Evolutionary conservation across 1,140 invertebrate genomes (phyloP).

Genomic region (Papilio polytes): DNA sequence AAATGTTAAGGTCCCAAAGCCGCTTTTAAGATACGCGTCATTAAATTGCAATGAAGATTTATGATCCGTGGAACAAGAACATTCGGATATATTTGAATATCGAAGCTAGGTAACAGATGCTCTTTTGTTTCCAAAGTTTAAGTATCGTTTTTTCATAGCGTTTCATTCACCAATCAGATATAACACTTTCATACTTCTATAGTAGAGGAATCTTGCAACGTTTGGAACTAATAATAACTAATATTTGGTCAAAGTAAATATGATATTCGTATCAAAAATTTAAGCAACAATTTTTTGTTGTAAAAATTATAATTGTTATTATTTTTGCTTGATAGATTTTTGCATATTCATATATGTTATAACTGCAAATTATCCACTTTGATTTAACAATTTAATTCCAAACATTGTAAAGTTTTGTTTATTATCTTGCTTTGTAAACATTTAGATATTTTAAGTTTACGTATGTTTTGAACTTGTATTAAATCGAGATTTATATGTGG

Average conservation of each 20-base stretch:
- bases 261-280: not conserved
- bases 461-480: not conserved
- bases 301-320: not conserved
- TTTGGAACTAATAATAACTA: not conserved
- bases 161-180: not conserved
- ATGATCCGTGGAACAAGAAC: constrained; percentile 19
- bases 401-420: constrained; percentile 7
- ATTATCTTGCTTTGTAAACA: not conserved
- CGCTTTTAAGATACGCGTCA: constrained; percentile 14
- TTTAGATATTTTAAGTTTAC: no score
- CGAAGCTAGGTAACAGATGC: not conserved
- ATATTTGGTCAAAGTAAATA: not conserved
- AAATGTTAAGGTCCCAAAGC: constrained; percentile 23
- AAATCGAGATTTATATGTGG: no score
- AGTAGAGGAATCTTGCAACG: not conserved
- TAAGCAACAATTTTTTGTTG: not conserved
- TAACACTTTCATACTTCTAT: not conserved
- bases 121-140: not conserved
- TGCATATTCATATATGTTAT: not conserved
- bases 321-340: not conserved
- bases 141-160: not conserved
- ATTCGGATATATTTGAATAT: constrained; percentile 4
- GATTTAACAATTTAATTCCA: constrained; percentile 1
- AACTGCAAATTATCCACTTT: not conserved
- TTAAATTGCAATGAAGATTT: constrained; percentile 23